Percentiles rank a stretch among this genome's conserved stretches.
Conservation (phyloP, 1,140 invertebrate species). For the Bicyclus anynana region DNA sequence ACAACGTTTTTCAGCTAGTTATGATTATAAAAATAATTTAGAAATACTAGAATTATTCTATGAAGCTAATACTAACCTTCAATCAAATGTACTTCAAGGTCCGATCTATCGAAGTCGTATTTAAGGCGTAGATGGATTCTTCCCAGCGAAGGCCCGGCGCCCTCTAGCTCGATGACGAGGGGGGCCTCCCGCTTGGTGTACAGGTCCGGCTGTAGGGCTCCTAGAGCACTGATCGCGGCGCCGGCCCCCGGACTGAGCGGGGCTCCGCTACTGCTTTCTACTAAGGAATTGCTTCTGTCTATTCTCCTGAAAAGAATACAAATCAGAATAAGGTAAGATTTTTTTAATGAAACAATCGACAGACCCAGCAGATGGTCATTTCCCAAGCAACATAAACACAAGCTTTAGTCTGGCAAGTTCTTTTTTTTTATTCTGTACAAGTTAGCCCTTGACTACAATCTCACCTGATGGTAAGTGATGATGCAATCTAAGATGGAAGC, state of each 20-base stretch:
- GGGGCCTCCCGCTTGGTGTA: slow-evolving; percentile 87
- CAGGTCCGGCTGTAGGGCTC: slow-evolving; percentile 91
- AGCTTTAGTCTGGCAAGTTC: too few relatives aligned
- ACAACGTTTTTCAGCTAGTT: too few relatives aligned
- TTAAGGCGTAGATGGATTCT: slow-evolving; percentile 90
- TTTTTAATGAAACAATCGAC: too few relatives aligned
- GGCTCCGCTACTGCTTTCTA: slow-evolving; percentile 67
- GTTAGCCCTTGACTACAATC: too few relatives aligned
- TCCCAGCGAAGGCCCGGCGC: slow-evolving; percentile 82
- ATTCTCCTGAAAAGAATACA: slow-evolving; percentile 56
- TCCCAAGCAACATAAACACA: too few relatives aligned
- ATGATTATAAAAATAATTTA: too few relatives aligned
- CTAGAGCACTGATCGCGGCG: slow-evolving; percentile 82
- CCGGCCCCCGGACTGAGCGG: slow-evolving; percentile 62
- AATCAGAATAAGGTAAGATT: not conserved
- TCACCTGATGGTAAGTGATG: too few relatives aligned
- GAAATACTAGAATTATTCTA: too few relatives aligned
- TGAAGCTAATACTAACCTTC: slow-evolving; percentile 89
- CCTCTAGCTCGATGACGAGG: slow-evolving; percentile 81
- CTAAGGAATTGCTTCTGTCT: slow-evolving; percentile 74
- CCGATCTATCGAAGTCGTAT: slow-evolving; percentile 93
- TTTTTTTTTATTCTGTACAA: too few relatives aligned
- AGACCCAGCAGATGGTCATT: too few relatives aligned
- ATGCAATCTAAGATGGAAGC: too few relatives aligned
- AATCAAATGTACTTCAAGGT: slow-evolving; percentile 91